Percentiles rank a stretch among this genome's conserved stretches.
Conservation (phyloP, 2,888 invertebrate genomes). For the Hofmannophila pseudospretella region DNA sequence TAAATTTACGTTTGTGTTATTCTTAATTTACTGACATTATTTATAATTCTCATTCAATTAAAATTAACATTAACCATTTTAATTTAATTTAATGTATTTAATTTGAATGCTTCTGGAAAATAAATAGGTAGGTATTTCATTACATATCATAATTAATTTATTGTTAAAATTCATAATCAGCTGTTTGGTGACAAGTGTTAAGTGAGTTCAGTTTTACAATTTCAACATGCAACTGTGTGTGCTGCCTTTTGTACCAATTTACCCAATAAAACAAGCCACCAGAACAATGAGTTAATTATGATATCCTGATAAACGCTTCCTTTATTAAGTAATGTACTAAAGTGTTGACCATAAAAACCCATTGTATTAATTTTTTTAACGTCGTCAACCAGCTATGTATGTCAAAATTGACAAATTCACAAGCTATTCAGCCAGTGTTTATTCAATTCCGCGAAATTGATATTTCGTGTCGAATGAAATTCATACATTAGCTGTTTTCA, state of each 20-base stretch:
- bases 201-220: too few relatives aligned
- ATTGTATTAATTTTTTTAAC: constrained; percentile 16
- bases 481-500: constrained; percentile 10
- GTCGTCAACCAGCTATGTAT: not conserved
- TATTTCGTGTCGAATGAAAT: not conserved
- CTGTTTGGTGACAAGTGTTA: too few relatives aligned
- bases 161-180: too few relatives aligned
- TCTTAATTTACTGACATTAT: too few relatives aligned
- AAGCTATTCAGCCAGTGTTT: constrained; percentile 1
- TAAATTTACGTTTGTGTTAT: too few relatives aligned
- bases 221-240: not conserved
- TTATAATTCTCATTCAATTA: too few relatives aligned
- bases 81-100: too few relatives aligned
- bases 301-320: constrained; percentile 9
- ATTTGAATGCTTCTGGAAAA: too few relatives aligned
- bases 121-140: too few relatives aligned
- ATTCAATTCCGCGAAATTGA: constrained; percentile 13
- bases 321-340: constrained; percentile 8
- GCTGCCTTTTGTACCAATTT: constrained; percentile 2
- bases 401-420: not conserved
- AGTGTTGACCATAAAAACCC: constrained; percentile 13
- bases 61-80: too few relatives aligned
- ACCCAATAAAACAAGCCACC: constrained; percentile 7
- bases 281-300: constrained; percentile 8
- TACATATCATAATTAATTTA: too few relatives aligned